Conservation (phyloP, 2,888 invertebrate genomes). For the Drosophila atripex region DNA sequence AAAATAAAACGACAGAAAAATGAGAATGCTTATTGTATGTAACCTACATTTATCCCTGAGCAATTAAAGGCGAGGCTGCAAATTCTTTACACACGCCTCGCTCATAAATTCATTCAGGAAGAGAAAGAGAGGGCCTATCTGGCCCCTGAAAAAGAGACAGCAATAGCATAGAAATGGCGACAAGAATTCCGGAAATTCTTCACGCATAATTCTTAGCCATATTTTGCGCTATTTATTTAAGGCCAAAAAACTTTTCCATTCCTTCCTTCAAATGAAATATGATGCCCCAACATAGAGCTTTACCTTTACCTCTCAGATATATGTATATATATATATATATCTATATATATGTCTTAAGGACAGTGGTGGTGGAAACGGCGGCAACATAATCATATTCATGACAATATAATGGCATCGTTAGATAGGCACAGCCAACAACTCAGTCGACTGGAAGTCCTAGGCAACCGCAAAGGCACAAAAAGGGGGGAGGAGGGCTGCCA, state of each 20-base stretch:
- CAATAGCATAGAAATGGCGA: conserved; percentile 6
- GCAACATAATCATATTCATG: conserved; percentile 70
- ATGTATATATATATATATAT: neutral
- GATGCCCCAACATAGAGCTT: conserved; percentile 14
- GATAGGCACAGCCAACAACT: conserved; percentile 32
- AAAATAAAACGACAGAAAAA: conserved; percentile 5
- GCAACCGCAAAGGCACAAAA: conserved; percentile 36
- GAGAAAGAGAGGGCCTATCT: conserved; percentile 1
- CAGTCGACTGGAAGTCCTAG: conserved; percentile 45
- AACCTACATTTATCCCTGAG: conserved; percentile 36
- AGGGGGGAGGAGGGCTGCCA: neutral
- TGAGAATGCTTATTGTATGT: neutral
- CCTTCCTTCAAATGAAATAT: conserved; percentile 27
- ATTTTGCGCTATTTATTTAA: conserved; percentile 44
- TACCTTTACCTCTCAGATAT: conserved; percentile 22
- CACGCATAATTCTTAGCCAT: conserved; percentile 20
- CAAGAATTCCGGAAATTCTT: conserved; percentile 21
- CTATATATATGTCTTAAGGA: too few species aligned
- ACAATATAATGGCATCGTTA: conserved; percentile 69
- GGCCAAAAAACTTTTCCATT: conserved; percentile 23
- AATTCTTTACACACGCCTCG: conserved; percentile 44
- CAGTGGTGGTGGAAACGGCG: conserved; percentile 3
- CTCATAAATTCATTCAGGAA: conserved; percentile 43
- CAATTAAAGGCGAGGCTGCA: conserved; percentile 49
- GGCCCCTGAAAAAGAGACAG: neutral